Evolutionary conservation across 1,140 invertebrate genomes (phyloP).

Genomic region (Magallana gigas): DNA sequence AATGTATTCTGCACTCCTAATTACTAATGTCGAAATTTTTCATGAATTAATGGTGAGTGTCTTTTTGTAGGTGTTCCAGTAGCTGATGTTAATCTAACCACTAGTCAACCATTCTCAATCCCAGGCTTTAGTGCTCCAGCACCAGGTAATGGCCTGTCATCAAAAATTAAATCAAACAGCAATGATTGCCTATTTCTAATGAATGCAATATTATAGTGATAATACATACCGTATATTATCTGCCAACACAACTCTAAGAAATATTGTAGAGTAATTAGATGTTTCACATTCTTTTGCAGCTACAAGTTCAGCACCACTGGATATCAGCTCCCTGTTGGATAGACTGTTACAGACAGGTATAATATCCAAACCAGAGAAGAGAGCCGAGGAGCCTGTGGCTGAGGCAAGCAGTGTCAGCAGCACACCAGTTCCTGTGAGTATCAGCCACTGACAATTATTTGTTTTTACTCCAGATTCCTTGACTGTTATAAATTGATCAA

Average conservation of each 20-base stretch:
- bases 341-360: constrained; percentile 91
- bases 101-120: background rate
- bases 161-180: too few species aligned
- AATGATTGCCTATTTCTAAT: too few species aligned
- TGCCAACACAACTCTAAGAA: too few species aligned
- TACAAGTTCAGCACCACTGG: constrained; percentile 79
- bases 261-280: too few species aligned
- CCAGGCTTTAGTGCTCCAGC: background rate
- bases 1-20: too few species aligned
- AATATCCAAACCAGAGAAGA: constrained; percentile 79
- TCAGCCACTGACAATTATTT: background rate
- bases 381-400: background rate
- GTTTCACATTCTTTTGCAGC: background rate
- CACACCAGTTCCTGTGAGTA: constrained; percentile 25
- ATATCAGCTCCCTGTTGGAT: constrained; percentile 91
- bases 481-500: background rate
- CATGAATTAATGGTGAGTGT: too few species aligned
- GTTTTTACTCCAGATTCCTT: background rate
- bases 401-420: background rate
- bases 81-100: background rate
- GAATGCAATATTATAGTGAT: too few species aligned
- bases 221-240: too few species aligned
- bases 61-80: background rate
- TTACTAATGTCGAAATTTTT: too few species aligned
- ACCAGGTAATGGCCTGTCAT: background rate